Evolutionary conservation across 2,888 invertebrate genomes (phyloP), one percentile per base, ranked within the genome.

Genomic region (Gerris lacustris): DNA sequence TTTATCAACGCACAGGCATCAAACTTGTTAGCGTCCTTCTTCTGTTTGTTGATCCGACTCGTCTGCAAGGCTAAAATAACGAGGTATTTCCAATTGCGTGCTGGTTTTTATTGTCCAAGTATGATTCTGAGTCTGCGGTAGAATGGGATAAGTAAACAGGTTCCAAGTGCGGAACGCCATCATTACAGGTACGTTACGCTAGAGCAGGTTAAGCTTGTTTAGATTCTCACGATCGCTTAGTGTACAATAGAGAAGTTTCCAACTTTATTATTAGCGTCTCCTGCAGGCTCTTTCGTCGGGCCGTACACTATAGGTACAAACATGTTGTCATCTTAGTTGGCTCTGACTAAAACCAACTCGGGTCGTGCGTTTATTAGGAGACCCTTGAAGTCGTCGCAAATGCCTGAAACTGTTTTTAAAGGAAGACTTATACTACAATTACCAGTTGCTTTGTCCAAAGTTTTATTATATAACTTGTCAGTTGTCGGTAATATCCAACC

Each of bases 81-180:
- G n/a, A n/a, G n/a, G n/a, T n/a, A n/a, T n/a, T n/a, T n/a, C n/a
- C n/a, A n/a, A n/a, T n/a, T n/a, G n/a, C n/a, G n/a, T n/a, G n/a
- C n/a, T n/a, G n/a, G n/a, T n/a, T n/a, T n/a, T n/a, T n/a, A n/a
- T n/a, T n/a, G n/a, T n/a, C n/a, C n/a, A n/a, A n/a, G n/a, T n/a
- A n/a, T n/a, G n/a, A n/a, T n/a, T n/a, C n/a, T n/a, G n/a, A n/a
- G n/a, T n/a, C n/a, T n/a, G n/a, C n/a, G n/a, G n/a, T n/a, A n/a
- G n/a, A n/a, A n/a, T n/a, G 0, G 79, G 80, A 75, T 79, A 79
- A 74, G 79, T 79, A 73, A 79, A 78, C 43, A 80, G 67, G 69
- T 80, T 79, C 79, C 79, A 80, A 45, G 76, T 78, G 71, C 80
- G 72, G 73, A 79, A 80, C 67, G 69, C 72, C 67, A 76, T 71